Percentiles rank a stretch among this genome's conserved stretches.
Conservation (phyloP, 2,888 invertebrate species). For the Tachina fera region DNA sequence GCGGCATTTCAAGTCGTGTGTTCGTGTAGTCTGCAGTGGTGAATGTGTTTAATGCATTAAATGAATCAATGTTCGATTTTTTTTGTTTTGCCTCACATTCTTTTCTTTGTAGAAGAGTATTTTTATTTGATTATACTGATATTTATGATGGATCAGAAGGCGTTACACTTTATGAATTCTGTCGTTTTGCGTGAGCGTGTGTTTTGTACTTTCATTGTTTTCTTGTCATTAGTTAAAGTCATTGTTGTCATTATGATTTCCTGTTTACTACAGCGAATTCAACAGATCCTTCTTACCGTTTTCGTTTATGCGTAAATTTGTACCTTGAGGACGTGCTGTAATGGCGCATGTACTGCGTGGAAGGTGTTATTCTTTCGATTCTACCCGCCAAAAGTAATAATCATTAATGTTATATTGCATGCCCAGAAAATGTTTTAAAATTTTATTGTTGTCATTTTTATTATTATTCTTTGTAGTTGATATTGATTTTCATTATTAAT, state of each 20-base stretch:
- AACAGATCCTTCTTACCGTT: background rate
- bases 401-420: conserved; percentile 57
- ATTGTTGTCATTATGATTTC: conserved; percentile 56
- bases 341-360: background rate
- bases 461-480: conserved; percentile 58
- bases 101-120: background rate
- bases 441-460: conserved; percentile 43
- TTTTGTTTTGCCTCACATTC: background rate
- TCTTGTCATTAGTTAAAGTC: conserved; percentile 22
- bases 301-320: background rate
- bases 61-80: conserved; percentile 31
- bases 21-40: too few relatives aligned
- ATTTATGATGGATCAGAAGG: conserved; percentile 59
- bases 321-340: background rate
- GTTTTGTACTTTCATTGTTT: background rate
- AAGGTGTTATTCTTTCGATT: background rate
- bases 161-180: conserved; percentile 55
- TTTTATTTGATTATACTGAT: conserved; percentile 16
- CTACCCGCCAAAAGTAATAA: conserved; percentile 33
- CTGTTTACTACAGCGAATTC: conserved; percentile 15
- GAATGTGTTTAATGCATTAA: too few relatives aligned
- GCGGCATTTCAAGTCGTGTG: too few relatives aligned
- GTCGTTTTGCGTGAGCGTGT: conserved; percentile 8
- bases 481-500: conserved; percentile 48
- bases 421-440: conserved; percentile 31